Conservation (phyloP, 1,140 invertebrate genomes). For the Lepeophtheirus salmonis region DNA sequence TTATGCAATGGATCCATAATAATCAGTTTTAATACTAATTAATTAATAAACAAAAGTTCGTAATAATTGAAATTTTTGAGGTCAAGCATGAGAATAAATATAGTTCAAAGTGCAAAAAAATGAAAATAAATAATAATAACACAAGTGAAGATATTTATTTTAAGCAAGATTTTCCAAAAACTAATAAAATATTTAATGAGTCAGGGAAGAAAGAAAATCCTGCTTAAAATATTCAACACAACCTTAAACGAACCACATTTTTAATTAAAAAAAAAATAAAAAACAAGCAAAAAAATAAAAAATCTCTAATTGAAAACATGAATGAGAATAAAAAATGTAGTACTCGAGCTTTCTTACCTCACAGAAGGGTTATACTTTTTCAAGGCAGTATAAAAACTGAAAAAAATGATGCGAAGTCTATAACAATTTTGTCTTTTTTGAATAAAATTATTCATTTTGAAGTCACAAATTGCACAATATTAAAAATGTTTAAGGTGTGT, state of each 20-base stretch:
- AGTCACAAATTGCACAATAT: too few relatives aligned
- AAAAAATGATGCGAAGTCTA: slow-evolving; percentile 18
- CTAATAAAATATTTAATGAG: neutral
- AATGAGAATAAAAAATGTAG: neutral
- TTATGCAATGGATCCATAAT: too few relatives aligned
- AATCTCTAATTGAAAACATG: too few relatives aligned
- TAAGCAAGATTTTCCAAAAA: neutral
- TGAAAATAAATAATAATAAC: neutral
- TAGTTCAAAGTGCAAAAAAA: neutral
- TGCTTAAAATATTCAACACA: neutral
- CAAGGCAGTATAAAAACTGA: slow-evolving; percentile 18
- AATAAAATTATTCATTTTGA: too few relatives aligned
- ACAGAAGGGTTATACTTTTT: slow-evolving; percentile 6
- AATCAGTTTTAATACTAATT: too few relatives aligned
- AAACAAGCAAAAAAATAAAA: neutral
- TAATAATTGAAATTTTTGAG: too few relatives aligned
- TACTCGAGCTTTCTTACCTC: slow-evolving; percentile 9
- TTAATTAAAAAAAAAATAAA: neutral
- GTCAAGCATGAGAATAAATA: too few relatives aligned
- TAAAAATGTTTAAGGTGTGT: too few relatives aligned
- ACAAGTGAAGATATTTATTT: neutral
- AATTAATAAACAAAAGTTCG: too few relatives aligned
- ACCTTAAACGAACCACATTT: neutral
- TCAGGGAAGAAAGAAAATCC: neutral
- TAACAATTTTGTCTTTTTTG: too few relatives aligned